phyloP scores from a whole-genome alignment of 2,113 vertebrate species.

The Brachyistius frenatus region DNA sequence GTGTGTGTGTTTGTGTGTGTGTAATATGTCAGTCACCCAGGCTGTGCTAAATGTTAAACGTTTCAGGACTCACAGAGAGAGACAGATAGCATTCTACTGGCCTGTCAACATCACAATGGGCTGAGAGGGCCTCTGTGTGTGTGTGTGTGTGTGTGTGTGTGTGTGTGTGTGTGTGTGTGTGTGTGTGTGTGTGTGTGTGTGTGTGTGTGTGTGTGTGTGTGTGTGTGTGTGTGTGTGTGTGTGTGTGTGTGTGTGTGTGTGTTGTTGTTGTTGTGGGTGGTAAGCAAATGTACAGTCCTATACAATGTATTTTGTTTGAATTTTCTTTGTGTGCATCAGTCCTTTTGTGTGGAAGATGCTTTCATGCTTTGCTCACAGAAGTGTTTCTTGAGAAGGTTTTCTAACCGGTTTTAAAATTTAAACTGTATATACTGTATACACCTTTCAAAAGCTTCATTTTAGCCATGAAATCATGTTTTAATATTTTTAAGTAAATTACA shows the following conservation, averaged over 20 bases:
- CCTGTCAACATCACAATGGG: constrained; percentile 73
- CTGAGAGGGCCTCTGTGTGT: constrained; percentile 40
- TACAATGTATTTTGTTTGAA: constrained; percentile 44
- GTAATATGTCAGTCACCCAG: constrained; percentile 63
- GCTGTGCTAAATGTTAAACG: constrained; percentile 76
- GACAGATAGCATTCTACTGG: constrained; percentile 66
- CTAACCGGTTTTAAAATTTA: not conserved
- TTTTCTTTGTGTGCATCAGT: constrained; percentile 30
- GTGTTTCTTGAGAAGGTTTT: not conserved
- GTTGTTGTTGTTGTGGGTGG: constrained; percentile 33
- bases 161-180: constrained; percentile 23
- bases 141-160: constrained; percentile 14
- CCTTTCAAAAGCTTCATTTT: too few species aligned
- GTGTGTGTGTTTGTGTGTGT: constrained; percentile 27
- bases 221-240: constrained; percentile 28
- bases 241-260: constrained; percentile 9
- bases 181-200: constrained; percentile 14
- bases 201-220: constrained; percentile 9
- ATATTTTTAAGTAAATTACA: not conserved
- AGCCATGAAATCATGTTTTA: too few species aligned
- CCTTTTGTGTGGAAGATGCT: constrained; percentile 46
- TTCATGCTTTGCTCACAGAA: constrained; percentile 2
- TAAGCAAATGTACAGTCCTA: constrained; percentile 46
- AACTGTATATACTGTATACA: too few species aligned
- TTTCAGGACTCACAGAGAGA: constrained; percentile 61